These are phyloP conservation scores for Ciconia nigra DNA, from an alignment of 2,797 vertebrate genomes.

Conservation along the genomic window DNA sequence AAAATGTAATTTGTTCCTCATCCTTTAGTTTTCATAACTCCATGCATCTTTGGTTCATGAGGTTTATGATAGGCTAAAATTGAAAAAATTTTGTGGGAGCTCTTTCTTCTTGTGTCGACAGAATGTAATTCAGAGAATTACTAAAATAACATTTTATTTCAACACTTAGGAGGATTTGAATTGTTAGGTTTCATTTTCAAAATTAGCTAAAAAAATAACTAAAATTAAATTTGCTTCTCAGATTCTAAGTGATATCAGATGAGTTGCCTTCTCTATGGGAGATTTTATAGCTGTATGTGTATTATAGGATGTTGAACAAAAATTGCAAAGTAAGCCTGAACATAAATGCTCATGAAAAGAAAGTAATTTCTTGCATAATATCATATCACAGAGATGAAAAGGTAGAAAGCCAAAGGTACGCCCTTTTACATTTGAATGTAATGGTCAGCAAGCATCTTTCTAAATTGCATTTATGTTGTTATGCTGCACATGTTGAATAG, in stretches of 20 bases:
- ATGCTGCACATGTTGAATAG: not conserved
- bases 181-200: conserved; percentile 10
- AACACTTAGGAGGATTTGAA: not conserved
- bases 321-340: not conserved
- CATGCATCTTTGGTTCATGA: not conserved
- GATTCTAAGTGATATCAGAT: not conserved
- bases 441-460: not conserved
- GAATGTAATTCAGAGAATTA: not conserved
- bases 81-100: not conserved
- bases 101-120: not conserved
- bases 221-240: not conserved
- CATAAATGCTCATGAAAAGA: not conserved
- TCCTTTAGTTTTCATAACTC: not conserved
- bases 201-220: not conserved
- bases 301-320: not conserved
- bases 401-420: not conserved
- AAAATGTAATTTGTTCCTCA: not conserved
- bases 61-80: not conserved
- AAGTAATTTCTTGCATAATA: not conserved
- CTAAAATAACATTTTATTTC: not conserved
- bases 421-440: not conserved
- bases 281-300: not conserved
- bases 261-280: not conserved
- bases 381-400: not conserved
- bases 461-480: not conserved